Base-by-base conservation (phyloP, 1,140 invertebrate species). In the Stegodyphus mimosarum region DNA sequence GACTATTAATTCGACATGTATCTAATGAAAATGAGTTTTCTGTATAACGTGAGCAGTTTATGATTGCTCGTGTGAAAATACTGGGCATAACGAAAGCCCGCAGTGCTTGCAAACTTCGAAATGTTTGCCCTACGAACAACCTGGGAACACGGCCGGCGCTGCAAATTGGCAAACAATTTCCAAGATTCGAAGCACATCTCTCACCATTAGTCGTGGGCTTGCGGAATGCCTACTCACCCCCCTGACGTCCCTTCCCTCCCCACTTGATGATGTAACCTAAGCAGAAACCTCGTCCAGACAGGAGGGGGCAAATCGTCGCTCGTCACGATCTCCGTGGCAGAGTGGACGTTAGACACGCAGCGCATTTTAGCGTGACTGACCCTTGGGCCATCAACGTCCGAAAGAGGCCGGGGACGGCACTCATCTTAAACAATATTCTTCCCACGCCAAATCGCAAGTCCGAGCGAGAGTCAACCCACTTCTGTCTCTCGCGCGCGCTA, bases 391-490 rank as follows among this genome's bases (percentile, higher is more conserved):
- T 60, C 51, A 71, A 80, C 17, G 76, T 66, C 69, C 69, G 71
- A 73, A 55, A 53, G 18, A 33, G 33, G 33, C 33, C 33, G 33
- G 33, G 33, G 33, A 33, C 33, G 33, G 33, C 11, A 10, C 76
- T 52, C 77, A 53, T 80, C 77, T 80, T 80, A 63, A 71, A 71
- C 77, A 71, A 60, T 71, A 73, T 81, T 81, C 79, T 81, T 81
- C 79, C 79, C 79, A 81, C 79, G 79, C 11, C 7, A 13, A 13
- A 13, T 67, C 64, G 7, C 13, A 9, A 9, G 10, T 67, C 55
- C 15, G 11, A 70, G 64, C 17, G 77, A 11, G 77, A 11, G 76
- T 78, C 76, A 78, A 78, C 77, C 52, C 52, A 66, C 13, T 33
- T 78, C 76, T 67, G 76, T 78, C 64, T 60, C 55, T 64, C 33